phyloP scores from a whole-genome alignment of 2,113 vertebrate genomes.

The Arvicanthis niloticus region DNA sequence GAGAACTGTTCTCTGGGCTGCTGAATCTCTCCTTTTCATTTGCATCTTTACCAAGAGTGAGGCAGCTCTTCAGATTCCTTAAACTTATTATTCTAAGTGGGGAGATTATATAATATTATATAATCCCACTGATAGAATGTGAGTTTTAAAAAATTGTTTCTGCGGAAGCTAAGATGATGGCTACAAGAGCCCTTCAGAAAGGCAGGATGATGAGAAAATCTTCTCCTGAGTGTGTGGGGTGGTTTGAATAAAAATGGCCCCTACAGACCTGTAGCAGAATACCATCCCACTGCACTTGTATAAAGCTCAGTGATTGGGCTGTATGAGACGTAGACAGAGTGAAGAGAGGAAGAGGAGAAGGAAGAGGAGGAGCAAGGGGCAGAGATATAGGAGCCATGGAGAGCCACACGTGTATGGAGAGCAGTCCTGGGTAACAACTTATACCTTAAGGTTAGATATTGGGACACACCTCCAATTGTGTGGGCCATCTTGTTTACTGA shows the following conservation, averaged over 20 bases:
- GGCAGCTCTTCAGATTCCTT: neutral
- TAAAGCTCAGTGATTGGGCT: too few species aligned
- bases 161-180: slow-evolving; percentile 36
- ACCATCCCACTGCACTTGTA: too few species aligned
- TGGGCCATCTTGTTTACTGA: too few species aligned
- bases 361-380: too few species aligned
- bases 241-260: neutral
- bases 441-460: too few species aligned
- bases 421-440: too few species aligned
- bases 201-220: neutral
- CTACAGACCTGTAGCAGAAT: too few species aligned
- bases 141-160: slow-evolving; percentile 7
- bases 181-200: neutral
- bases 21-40: neutral
- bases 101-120: neutral
- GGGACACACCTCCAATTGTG: too few species aligned
- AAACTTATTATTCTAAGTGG: neutral
- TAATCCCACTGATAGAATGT: neutral
- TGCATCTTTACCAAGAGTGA: neutral
- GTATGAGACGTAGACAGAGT: too few species aligned
- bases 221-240: neutral
- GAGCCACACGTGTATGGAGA: too few species aligned
- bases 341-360: too few species aligned
- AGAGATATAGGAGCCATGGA: too few species aligned
- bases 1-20: neutral